phyloP scores from a whole-genome alignment of 2,113 vertebrate genomes.

The Paracanthobrama guichenoti region DNA sequence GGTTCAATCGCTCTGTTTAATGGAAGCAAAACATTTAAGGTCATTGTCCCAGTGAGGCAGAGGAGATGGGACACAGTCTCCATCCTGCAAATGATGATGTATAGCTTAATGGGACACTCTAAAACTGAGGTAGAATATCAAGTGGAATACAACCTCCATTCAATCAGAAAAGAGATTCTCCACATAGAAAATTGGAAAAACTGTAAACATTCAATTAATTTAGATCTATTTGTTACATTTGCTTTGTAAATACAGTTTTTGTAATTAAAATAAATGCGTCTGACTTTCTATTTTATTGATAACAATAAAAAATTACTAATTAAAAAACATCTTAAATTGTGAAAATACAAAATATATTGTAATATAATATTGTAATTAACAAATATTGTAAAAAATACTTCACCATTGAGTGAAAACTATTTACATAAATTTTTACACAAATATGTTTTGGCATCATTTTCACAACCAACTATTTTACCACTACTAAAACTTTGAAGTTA shows the following conservation, averaged over 20 bases:
- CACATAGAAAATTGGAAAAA: neutral
- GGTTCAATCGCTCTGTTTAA: constrained; percentile 42
- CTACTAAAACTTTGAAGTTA: too few relatives aligned
- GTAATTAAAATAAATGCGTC: neutral
- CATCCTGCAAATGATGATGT: constrained; percentile 25
- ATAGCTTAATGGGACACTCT: neutral
- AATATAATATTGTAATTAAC: neutral
- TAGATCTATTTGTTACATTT: neutral
- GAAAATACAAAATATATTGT: neutral
- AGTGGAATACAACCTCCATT: constrained; percentile 6
- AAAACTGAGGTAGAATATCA: constrained; percentile 28
- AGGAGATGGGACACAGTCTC: neutral
- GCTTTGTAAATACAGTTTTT: neutral
- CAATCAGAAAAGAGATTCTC: neutral
- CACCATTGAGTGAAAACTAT: too few relatives aligned
- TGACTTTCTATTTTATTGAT: neutral
- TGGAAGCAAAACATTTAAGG: constrained; percentile 27
- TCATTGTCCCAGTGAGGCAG: neutral
- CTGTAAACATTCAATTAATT: neutral
- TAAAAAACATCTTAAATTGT: neutral
- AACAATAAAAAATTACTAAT: neutral
- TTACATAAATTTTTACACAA: too few relatives aligned
- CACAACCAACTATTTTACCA: too few relatives aligned
- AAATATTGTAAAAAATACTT: too few relatives aligned
- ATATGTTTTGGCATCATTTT: too few relatives aligned